Conservation (phyloP, 2,797 vertebrate species). For the Heteromormyrus szaboi region DNA sequence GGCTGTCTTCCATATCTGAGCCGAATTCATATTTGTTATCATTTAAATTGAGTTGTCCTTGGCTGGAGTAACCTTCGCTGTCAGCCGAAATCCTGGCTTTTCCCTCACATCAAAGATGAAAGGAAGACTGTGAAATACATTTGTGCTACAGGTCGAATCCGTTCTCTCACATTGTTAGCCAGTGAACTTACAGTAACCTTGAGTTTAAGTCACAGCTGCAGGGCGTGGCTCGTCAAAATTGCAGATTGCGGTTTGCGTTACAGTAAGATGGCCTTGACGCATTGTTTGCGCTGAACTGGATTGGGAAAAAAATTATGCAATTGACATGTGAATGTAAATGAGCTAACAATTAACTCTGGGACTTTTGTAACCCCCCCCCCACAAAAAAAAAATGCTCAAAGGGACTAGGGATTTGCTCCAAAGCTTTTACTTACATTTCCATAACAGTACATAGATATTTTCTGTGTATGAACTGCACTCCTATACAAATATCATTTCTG, state of each 20-base stretch:
- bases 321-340: neutral
- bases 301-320: neutral
- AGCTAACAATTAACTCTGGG: neutral
- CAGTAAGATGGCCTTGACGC: neutral
- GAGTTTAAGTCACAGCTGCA: neutral
- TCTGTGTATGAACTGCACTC: neutral
- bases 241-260: neutral
- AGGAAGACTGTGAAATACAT: neutral
- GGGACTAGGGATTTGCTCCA: neutral
- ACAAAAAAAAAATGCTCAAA: neutral
- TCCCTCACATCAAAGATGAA: neutral
- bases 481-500: neutral
- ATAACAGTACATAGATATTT: neutral
- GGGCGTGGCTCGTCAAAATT: neutral
- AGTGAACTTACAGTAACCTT: neutral
- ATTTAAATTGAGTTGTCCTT: neutral
- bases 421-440: neutral
- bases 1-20: neutral
- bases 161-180: neutral
- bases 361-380: neutral
- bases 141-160: neutral
- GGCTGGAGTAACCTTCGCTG: neutral
- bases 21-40: neutral
- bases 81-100: neutral
- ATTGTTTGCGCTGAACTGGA: neutral